Base-by-base conservation (phyloP, 1,140 invertebrate genomes). In the Episyrphus balteatus region DNA sequence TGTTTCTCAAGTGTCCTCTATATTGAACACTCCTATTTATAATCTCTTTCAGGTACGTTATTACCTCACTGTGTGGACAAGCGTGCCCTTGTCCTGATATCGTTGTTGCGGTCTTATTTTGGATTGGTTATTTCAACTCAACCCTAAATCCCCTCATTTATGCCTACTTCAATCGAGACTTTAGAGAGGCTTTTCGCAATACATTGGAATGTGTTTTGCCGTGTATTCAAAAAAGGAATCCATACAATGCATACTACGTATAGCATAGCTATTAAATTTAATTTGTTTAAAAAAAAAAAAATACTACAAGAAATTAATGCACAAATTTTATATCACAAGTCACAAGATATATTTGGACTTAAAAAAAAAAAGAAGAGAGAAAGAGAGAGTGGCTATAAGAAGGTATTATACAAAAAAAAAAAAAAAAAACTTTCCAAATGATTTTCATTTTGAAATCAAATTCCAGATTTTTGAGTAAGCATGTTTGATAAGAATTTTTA, bases 141-240 rank as follows among this genome's bases (percentile, higher is more conserved):
- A 91, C 90, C 21, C 77, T 96, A 19, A 98, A 98, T 71, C 93
- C 92, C 1, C 75, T 96, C 47, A 96, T 97, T 58, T 98, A 98
- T 73, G 92, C 92, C 50, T 98, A 97, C 71, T 98, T 97, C 75
- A 98, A 99, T 71, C 78, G 92, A 19, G 95, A 98, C 69, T 99
- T 98, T 71, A 78, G 93, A 65, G 87, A 92, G 66, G 93, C 94
- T 18, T 98, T 98, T 71, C 92, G 90, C 68, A 89, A 94, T 66
- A 94, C 90, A 15, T 73, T 95, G 44, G 81, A 86, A 62, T 88
- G 86, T 65, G 81, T 84, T 5, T 77, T 91, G 52, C 84, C 84
- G 26, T 88, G 84, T 58, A 82, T 64, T 54, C 57, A 59, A 48
- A 68, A 68, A 37, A 62, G 63, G 30, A 65, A 68, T 58, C 65